Conservation (phyloP, 2,113 vertebrate genomes). For the Ictalurus punctatus region DNA sequence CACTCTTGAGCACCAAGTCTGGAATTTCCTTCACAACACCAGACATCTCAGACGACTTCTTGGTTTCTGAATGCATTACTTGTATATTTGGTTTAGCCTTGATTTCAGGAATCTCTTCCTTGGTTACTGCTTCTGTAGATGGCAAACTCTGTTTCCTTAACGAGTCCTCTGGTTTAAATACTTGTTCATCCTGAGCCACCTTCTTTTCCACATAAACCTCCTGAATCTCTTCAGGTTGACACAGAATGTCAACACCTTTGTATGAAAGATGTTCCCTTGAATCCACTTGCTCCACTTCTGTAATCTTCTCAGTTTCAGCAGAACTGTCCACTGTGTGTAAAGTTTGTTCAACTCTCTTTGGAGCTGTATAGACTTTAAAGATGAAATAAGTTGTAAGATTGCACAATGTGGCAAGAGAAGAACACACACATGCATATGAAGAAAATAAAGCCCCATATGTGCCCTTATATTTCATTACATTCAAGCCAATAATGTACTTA, state of each 20-base stretch:
- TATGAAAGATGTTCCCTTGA: slow-evolving; percentile 40
- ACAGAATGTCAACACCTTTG: slow-evolving; percentile 6
- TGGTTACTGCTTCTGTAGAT: background rate
- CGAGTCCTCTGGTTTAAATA: slow-evolving; percentile 6
- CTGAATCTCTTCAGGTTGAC: slow-evolving; percentile 24
- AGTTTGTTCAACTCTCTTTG: slow-evolving; percentile 45
- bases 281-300: slow-evolving; percentile 36
- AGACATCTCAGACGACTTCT: background rate
- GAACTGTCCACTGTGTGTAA: slow-evolving; percentile 42
- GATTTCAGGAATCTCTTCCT: slow-evolving; percentile 11
- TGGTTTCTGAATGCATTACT: background rate
- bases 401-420: slow-evolving; percentile 50
- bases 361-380: slow-evolving; percentile 56
- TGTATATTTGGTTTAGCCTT: background rate
- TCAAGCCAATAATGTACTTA: background rate
- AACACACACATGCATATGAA: background rate
- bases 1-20: slow-evolving; percentile 14
- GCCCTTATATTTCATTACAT: too few relatives aligned
- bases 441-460: background rate
- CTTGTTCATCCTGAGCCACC: background rate
- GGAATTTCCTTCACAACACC: slow-evolving; percentile 21
- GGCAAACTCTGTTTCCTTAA: background rate
- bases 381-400: slow-evolving; percentile 53
- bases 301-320: slow-evolving; percentile 26
- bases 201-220: background rate